Evolutionary conservation across 2,888 invertebrate genomes (phyloP).

Genomic region (Eupithecia abbreviata): DNA sequence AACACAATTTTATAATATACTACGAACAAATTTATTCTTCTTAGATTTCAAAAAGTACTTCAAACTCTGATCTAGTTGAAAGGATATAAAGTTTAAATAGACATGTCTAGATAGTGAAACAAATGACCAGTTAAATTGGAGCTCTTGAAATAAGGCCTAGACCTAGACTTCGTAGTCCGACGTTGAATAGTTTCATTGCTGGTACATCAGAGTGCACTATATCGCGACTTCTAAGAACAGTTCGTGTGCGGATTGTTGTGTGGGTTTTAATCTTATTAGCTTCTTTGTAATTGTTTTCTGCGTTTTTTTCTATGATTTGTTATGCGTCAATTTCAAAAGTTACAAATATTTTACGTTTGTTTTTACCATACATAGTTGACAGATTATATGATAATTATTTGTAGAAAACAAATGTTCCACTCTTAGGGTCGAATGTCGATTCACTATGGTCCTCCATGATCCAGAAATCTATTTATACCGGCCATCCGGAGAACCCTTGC

Average conservation of each 20-base stretch:
- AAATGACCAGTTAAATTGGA: slow-evolving; percentile 38
- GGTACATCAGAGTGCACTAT: slow-evolving; percentile 44
- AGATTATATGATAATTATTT: not conserved
- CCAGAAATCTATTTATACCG: slow-evolving; percentile 57
- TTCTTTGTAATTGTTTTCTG: slow-evolving; percentile 23
- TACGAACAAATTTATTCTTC: not conserved
- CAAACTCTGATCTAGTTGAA: slow-evolving; percentile 10
- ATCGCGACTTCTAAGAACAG: slow-evolving; percentile 59
- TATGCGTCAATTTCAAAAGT: not conserved
- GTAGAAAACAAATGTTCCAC: not conserved
- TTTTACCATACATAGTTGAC: not conserved
- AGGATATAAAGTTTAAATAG: slow-evolving; percentile 43
- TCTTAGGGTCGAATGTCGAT: not conserved
- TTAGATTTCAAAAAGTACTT: not conserved
- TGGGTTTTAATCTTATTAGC: slow-evolving; percentile 44
- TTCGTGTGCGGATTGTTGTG: slow-evolving; percentile 47
- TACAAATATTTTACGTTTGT: not conserved
- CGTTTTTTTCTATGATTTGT: not conserved
- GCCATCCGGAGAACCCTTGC: slow-evolving; percentile 57
- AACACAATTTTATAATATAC: not conserved
- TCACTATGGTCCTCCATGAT: not conserved
- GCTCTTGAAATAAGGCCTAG: not conserved
- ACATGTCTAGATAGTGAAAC: slow-evolving; percentile 47
- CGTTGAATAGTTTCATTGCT: slow-evolving; percentile 46
- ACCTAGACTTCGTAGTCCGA: slow-evolving; percentile 37